Evolutionary conservation across 2,113 vertebrate genomes (phyloP).

Genomic region (Antechinus flavipes): DNA sequence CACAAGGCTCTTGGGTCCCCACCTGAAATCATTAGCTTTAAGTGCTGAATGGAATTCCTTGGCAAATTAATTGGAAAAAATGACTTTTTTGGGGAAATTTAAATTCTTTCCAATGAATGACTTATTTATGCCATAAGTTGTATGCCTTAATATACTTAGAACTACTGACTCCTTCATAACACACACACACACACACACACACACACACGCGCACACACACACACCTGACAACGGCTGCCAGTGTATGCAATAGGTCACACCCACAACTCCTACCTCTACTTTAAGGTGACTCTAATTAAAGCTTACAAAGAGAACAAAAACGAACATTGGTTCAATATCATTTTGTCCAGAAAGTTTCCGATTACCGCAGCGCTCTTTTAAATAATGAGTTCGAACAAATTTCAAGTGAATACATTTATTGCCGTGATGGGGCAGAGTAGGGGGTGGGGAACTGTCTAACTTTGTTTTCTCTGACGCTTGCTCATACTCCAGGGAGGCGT

Average conservation of each 20-base stretch:
- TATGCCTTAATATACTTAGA: not conserved
- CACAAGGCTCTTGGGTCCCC: not conserved
- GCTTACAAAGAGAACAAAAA: not conserved
- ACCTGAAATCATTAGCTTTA: not conserved
- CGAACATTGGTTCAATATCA: not conserved
- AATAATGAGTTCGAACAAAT: not conserved
- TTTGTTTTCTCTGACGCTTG: not conserved
- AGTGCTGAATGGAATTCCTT: not conserved
- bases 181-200: too few species aligned
- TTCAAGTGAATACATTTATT: not conserved
- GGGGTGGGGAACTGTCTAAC: too few species aligned
- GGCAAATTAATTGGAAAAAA: not conserved
- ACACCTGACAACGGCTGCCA: not conserved
- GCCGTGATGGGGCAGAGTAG: too few species aligned
- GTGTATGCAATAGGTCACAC: not conserved
- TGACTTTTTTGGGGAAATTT: not conserved
- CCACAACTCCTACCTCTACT: not conserved
- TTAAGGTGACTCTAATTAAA: not conserved
- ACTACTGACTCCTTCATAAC: not conserved
- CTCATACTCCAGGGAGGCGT: not conserved
- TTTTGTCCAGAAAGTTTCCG: not conserved
- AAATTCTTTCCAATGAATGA: not conserved
- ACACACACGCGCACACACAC: too few species aligned
- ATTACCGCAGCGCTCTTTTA: not conserved
- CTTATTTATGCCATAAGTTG: not conserved